Percentiles rank a stretch among this genome's conserved stretches.
Evolutionary conservation across 2,888 invertebrate genomes (phyloP).

Genomic region (Alsophila aescularia): DNA sequence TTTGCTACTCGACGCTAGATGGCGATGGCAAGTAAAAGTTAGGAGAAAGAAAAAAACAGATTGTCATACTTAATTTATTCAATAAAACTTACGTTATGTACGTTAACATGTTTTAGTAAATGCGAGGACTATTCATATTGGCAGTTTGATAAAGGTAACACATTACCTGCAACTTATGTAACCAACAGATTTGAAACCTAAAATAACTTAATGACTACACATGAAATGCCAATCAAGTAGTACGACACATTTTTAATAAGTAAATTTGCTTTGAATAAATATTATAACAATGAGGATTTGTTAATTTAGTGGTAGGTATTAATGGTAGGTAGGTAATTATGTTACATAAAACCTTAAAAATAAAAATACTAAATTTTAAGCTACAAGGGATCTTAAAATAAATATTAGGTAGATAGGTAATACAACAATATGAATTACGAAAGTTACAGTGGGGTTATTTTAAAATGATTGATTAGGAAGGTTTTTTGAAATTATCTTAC

Average conservation of each 20-base stretch:
- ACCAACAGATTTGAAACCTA: slow-evolving; percentile 61
- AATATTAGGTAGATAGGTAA: slow-evolving; percentile 30
- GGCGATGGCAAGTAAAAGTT: slow-evolving; percentile 37
- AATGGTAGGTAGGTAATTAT: slow-evolving; percentile 11
- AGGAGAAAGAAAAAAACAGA: slow-evolving; percentile 19
- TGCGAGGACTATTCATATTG: slow-evolving; percentile 77
- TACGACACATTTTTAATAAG: slow-evolving; percentile 64
- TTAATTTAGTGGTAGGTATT: slow-evolving; percentile 30
- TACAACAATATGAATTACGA: slow-evolving; percentile 16
- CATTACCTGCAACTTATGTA: slow-evolving; percentile 41
- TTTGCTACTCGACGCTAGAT: slow-evolving; percentile 59
- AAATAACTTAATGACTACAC: slow-evolving; percentile 54
- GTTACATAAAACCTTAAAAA: slow-evolving; percentile 17
- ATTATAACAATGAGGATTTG: slow-evolving; percentile 43
- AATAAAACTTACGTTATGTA: slow-evolving; percentile 41
- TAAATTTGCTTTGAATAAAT: slow-evolving; percentile 43
- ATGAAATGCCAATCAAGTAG: slow-evolving; percentile 77
- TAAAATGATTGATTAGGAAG: slow-evolving; percentile 32
- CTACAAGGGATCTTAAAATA: slow-evolving; percentile 29
- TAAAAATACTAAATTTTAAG: slow-evolving; percentile 32
- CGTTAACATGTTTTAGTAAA: slow-evolving; percentile 60
- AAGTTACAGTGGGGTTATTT: slow-evolving; percentile 27
- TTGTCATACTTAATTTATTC: slow-evolving; percentile 46
- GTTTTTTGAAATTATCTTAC: slow-evolving; percentile 63
- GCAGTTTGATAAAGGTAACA: slow-evolving; percentile 58